A percentile compares a stretch with the other conserved stretches of the same genome.
Conservation (phyloP, 2,797 vertebrate genomes). For the Sebastes glaucus region DNA sequence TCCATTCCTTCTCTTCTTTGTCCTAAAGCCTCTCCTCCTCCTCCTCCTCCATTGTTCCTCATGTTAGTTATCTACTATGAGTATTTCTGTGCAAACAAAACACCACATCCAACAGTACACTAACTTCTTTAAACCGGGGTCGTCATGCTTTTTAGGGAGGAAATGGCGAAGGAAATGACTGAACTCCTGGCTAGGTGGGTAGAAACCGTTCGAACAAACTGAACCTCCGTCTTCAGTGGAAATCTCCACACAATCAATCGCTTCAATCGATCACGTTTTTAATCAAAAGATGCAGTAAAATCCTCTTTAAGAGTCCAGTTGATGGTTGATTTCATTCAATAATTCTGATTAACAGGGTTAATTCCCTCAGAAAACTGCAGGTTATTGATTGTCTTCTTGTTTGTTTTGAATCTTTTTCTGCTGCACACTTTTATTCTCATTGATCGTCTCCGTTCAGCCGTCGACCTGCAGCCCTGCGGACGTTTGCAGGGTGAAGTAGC, state of each 20-base stretch:
- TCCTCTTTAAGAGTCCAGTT: background rate
- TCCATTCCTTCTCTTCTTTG: too few species aligned
- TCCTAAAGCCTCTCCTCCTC: background rate
- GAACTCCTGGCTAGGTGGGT: constrained; percentile 95
- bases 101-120: background rate
- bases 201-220: background rate
- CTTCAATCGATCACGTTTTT: background rate
- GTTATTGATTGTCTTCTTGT: background rate
- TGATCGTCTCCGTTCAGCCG: background rate
- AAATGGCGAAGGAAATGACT: constrained; percentile 96
- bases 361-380: background rate
- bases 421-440: background rate
- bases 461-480: background rate
- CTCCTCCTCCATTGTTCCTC: background rate
- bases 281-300: background rate
- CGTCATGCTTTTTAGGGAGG: constrained; percentile 90
- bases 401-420: background rate
- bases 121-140: constrained; percentile 38
- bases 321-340: background rate
- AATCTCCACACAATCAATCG: background rate
- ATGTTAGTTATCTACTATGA: background rate
- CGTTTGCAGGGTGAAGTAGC: background rate
- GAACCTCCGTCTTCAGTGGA: background rate
- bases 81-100: background rate
- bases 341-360: background rate